Evolutionary conservation across 2,888 invertebrate genomes (phyloP), one percentile per base, ranked within the genome.

Genomic region (Heliconius cydno): DNA sequence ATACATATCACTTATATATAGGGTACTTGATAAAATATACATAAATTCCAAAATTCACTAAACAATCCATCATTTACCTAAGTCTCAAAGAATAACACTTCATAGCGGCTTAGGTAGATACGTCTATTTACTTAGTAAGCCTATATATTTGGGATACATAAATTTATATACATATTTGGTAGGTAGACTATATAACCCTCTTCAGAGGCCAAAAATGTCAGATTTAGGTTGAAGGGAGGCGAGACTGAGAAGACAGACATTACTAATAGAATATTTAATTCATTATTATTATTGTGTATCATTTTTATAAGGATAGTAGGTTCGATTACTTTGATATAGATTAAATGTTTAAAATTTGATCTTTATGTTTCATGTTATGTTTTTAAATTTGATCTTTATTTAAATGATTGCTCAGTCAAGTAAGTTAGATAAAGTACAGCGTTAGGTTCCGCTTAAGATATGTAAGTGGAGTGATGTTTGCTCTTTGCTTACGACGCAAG

Each of bases 131-230:
- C 52, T 46, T 30, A 63, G 15, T 15, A 34, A 38, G 63, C 41
- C 6, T 38, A 38, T 63, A 25, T 65, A 65, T n/a, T 28, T 28
- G 6, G 15, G 28, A 15, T 63, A 74, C 60, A 38, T 75, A 65
- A 72, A 30, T 22, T 3, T 74, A 74, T 74, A 63, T 78, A 25
- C 22, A 7, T 52, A 52, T 52, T 38, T 60, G 25, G 63, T 78
- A 76, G 77, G 78, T 38, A 60, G 68, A 52, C 65, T 68, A 46
- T 74, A 57, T 77, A 74, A 79, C 63, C 76, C 73, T 79, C 74
- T 76, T 76, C 76, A 78, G 72, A 73, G 38, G 72, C 73, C 67
- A 41, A 67, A 79, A 72, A 81, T 25, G 73, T 80, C 78, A 73
- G 73, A 65, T 30, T 57, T 67, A 57, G 72, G 46, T 72, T 78